These are phyloP conservation scores for Pterophyllum scalare DNA, from an alignment of 2,113 vertebrate species.

Conservation along the genomic window DNA sequence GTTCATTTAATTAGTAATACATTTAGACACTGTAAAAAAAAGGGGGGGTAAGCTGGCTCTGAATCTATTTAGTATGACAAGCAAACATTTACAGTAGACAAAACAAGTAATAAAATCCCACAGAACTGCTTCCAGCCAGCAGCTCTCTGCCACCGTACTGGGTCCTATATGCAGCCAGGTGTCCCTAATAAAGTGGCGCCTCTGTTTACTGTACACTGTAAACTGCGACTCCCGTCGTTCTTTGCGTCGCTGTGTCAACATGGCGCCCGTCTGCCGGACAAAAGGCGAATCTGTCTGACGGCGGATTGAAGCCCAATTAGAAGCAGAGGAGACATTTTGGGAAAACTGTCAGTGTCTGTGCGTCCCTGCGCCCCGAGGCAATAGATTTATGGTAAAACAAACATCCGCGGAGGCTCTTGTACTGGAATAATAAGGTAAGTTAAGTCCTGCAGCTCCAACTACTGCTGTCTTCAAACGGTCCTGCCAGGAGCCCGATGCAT, in stretches of 20 bases:
- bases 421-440: conserved; percentile 79
- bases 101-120: not conserved
- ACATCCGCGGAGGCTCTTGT: conserved; percentile 70
- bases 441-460: conserved; percentile 53
- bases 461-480: conserved; percentile 33
- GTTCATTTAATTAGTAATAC: too few species aligned
- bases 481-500: conserved; percentile 45
- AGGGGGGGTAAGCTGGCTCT: not conserved
- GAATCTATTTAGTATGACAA: not conserved
- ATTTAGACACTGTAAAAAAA: not conserved
- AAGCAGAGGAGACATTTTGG: conserved; percentile 73
- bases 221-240: conserved; percentile 82
- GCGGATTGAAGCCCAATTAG: conserved; percentile 79
- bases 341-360: conserved; percentile 64
- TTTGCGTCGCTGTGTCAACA: conserved; percentile 80
- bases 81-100: not conserved
- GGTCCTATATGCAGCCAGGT: not conserved
- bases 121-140: not conserved
- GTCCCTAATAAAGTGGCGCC: not conserved
- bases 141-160: not conserved
- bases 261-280: conserved; percentile 86
- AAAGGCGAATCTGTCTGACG: conserved; percentile 83
- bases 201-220: conserved; percentile 19
- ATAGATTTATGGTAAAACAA: conserved; percentile 68
- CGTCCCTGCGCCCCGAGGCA: conserved; percentile 51